These are phyloP conservation scores for Pollenia griseotomentosa DNA, from an alignment of 2,888 invertebrate species.

Conservation along the genomic window DNA sequence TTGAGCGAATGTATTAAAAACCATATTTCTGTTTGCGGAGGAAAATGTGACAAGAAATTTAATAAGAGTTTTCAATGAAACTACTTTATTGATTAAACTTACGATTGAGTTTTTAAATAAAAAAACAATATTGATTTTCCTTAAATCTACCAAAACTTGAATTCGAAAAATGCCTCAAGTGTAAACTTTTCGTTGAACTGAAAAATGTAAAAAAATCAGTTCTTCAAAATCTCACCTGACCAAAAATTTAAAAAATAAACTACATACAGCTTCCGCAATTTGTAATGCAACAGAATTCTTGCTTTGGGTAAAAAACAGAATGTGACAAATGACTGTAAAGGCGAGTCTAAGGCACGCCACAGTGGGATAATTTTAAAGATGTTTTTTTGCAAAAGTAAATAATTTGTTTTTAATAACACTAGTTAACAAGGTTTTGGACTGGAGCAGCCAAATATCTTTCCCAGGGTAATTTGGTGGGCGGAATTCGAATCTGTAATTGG, in stretches of 20 bases:
- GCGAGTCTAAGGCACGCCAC: neutral
- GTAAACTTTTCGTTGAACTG: slow-evolving; percentile 1
- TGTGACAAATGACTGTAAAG: slow-evolving; percentile 30
- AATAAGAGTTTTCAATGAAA: neutral
- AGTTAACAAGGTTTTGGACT: no score
- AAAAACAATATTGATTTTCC: neutral
- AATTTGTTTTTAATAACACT: no score
- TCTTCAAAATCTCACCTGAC: slow-evolving; percentile 31
- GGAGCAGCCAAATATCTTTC: no score
- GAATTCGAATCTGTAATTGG: no score
- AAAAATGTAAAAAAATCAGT: slow-evolving; percentile 12
- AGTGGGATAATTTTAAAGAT: neutral
- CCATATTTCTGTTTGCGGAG: neutral
- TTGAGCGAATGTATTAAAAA: neutral
- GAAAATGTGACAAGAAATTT: neutral
- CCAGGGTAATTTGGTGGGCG: no score
- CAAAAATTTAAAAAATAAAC: slow-evolving; percentile 25
- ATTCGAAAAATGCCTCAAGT: neutral
- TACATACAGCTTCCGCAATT: slow-evolving; percentile 47
- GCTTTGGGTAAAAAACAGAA: slow-evolving; percentile 4
- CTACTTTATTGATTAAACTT: neutral
- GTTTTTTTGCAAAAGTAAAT: no score
- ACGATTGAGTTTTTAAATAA: neutral
- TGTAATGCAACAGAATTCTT: slow-evolving; percentile 28
- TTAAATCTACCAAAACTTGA: neutral